Evolutionary conservation across 2,888 invertebrate species (phyloP), one percentile per base, ranked within the genome.

Genomic region (Congeria kusceri): DNA sequence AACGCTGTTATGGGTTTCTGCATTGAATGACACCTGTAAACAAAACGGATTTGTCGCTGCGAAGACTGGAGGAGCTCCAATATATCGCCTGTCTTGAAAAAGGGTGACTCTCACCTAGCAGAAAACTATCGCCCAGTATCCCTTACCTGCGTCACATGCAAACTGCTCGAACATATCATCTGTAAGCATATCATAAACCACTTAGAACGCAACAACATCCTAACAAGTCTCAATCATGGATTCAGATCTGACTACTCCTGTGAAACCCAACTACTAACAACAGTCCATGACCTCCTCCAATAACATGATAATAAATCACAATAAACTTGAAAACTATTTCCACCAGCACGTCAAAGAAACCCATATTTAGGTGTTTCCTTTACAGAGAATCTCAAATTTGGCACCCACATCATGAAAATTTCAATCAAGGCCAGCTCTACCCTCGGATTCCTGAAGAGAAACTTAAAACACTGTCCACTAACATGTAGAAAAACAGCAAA

Each of bases 181-280:
- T 53, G 53, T 20, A 20, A 18, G 9, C 53, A 53, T 20, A 9
- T 53, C 53, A 15, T 53, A 20, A 53, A 53, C 9, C 53, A 53
- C 25, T 20, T 53, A 15, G 53, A 53, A 20, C 11, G 9, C 9
- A 53, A 53, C 53, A 53, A 53, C 9, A 25, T 53, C 7, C 18
- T 53, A 23, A 53, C 53, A 53, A 23, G 9, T 18, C 18, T 53
- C 9, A 53, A 53, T 20, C 7, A 53, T 25, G 53, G 53, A 23
- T 53, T 53, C 18, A 53, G 53, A 25, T 53, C 53, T 20, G 53
- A 20, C n/a, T 53, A 53, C 53, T 53, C 53, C n/a, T 53, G 53
- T 20, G 53, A 53, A 53, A 23, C 53, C 9, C 53, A 53, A 25
- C 53, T 53, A 9, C 9, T 53, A 11, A 25, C 25, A 15, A 53